Evolutionary conservation across 1,140 invertebrate genomes (phyloP), one percentile per base, ranked within the genome.

Genomic region (Eufriesea mexicana): DNA sequence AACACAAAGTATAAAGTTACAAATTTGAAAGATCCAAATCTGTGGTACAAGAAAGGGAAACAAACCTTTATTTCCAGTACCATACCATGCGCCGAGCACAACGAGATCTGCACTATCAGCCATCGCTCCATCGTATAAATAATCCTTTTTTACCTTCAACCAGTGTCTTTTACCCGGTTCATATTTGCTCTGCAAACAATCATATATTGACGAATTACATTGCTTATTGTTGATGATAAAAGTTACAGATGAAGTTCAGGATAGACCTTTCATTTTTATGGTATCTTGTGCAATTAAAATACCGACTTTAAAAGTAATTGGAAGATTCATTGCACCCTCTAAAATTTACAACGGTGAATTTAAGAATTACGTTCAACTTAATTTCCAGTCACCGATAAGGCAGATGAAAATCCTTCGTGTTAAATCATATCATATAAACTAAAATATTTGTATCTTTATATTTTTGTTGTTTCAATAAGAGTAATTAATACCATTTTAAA

Each of bases 81-180:
- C 98, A 94, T 97, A 99, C 97, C 98, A 99, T 47, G 98, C 98
- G 25, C 98, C 98, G 59, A 99, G 93, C 47, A 99, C 98, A 16
- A 99, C 97, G 85, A 99, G 95, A 95, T 99, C 98, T 78, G 98
- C 98, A 20, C 96, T 97, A 94, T 99, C 98, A 5, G 98, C 98
- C 97, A 99, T 99, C n/a, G 97, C 97, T 51, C 98, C 98, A 82
- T 96, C 97, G 92, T 97, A 96, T 25, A 99, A 94, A 93, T 99
- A 99, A 93, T 99, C 98, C 93, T 98, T 99, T 92, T 99, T 99
- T 57, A 99, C 96, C 95, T 99, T 99, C 64, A 99, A 91, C 98
- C 98, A 99, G 93, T 98, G 98, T 42, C 98, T 95, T 92, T 99
- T 99, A 2, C 98, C 98, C 1, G 98, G 98, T 91, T 99, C 97